These are phyloP conservation scores for Sceloporus tristichus DNA, from an alignment of 2,113 vertebrate genomes.

Conservation along the genomic window DNA sequence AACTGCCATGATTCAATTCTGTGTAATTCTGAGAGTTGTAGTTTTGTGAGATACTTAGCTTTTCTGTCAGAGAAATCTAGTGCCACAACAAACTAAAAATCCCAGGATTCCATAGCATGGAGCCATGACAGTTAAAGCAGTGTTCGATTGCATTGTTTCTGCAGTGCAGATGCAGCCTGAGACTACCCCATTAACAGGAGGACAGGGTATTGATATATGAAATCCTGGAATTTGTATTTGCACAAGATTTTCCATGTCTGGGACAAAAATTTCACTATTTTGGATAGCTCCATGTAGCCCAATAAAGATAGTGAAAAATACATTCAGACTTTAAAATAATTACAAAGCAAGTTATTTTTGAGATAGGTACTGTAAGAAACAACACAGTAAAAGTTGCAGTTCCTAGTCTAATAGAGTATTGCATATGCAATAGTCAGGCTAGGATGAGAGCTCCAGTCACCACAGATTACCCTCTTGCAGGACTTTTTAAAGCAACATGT, in stretches of 20 bases:
- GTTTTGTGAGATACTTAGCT: too few species aligned
- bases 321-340: not conserved
- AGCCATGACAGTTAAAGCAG: too few species aligned
- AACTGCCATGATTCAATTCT: too few species aligned
- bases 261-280: not conserved
- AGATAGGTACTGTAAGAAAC: not conserved
- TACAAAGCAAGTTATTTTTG: not conserved
- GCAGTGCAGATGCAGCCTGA: too few species aligned
- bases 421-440: not conserved
- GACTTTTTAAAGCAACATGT: not conserved
- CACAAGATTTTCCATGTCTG: not conserved
- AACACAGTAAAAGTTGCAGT: not conserved
- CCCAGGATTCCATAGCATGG: too few species aligned
- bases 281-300: slow-evolving; percentile 10
- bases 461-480: not conserved
- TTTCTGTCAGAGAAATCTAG: too few species aligned
- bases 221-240: not conserved
- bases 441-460: not conserved
- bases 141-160: too few species aligned
- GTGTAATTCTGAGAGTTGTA: too few species aligned
- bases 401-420: not conserved
- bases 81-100: too few species aligned
- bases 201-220: too few species aligned
- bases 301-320: not conserved
- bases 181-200: too few species aligned